Evolutionary conservation across 2,888 invertebrate genomes (phyloP), one percentile per base, ranked within the genome.

Genomic region (Epinotia ramella): DNA sequence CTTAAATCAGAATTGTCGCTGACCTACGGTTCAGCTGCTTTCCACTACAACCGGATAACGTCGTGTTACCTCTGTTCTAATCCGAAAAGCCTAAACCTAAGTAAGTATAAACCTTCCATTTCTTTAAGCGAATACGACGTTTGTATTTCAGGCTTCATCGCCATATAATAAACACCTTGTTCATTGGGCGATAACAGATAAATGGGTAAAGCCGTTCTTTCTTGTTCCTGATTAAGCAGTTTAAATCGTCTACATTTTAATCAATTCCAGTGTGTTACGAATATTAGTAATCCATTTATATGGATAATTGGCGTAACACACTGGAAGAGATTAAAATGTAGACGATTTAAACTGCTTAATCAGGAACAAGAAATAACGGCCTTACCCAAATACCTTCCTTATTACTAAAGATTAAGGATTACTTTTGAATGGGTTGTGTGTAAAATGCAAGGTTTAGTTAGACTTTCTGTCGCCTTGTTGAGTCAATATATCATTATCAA

Each of bases 21-120:
- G 74, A 75, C 74, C 74, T 60, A 59, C 40, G 66, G 60, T 53
- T 75, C 53, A 60, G 49, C 66, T 11, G 24, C 74, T 75, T 71
- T 75, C 66, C 70, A 60, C 49, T 44, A 20, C 65, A 65, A 64
- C 60, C 65, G 70, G 65, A 71, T 71, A 70, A 53, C 49, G 46
- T 18, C 44, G 53, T 24, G 49, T 63, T 65, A 56, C 46, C 40
- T 28, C 18, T 53, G 16, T 24, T 13, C 18, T 33, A 57, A 1
- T 24, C 69, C 18, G 18, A 5, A 60, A 60, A 12, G 24, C 60
- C n/a, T 46, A 69, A 0, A 24, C n/a, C n/a, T n/a, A n/a, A n/a
- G n/a, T n/a, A n/a, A n/a, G n/a, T n/a, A n/a, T n/a, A n/a, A 60
- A 69, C 69, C 59, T 60, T 60, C 20, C 3, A 46, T 1, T n/a